Conservation (phyloP, 1,140 invertebrate species). For the Zaprionus vittiger region DNA sequence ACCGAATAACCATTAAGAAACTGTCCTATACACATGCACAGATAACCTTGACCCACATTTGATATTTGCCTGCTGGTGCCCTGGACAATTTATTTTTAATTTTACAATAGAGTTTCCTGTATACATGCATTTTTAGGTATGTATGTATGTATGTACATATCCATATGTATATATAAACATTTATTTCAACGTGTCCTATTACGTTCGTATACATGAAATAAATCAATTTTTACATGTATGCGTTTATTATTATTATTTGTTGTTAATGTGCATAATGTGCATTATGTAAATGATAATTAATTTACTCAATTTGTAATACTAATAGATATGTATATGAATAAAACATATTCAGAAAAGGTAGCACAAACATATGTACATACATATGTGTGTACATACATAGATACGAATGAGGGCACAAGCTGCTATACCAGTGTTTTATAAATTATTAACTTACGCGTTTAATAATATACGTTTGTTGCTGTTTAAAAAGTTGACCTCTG, state of each 20-base stretch:
- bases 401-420: background rate
- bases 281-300: background rate
- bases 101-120: background rate
- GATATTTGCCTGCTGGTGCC: background rate
- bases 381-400: background rate
- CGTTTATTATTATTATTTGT: background rate
- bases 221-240: background rate
- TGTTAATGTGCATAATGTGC: background rate
- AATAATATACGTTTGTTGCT: background rate
- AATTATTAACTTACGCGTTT: background rate
- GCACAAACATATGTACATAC: background rate
- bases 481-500: background rate
- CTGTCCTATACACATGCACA: background rate
- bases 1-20: background rate
- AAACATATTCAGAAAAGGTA: background rate
- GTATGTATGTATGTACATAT: slow-evolving; percentile 20
- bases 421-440: background rate
- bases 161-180: background rate
- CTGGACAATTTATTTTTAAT: slow-evolving; percentile 2
- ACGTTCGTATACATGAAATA: background rate
- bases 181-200: slow-evolving; percentile 22
- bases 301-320: background rate
- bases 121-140: background rate
- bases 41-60: slow-evolving; percentile 1
- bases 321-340: background rate